Evolutionary conservation across 2,113 vertebrate genomes (phyloP).

Genomic region (Labeo rohita): DNA sequence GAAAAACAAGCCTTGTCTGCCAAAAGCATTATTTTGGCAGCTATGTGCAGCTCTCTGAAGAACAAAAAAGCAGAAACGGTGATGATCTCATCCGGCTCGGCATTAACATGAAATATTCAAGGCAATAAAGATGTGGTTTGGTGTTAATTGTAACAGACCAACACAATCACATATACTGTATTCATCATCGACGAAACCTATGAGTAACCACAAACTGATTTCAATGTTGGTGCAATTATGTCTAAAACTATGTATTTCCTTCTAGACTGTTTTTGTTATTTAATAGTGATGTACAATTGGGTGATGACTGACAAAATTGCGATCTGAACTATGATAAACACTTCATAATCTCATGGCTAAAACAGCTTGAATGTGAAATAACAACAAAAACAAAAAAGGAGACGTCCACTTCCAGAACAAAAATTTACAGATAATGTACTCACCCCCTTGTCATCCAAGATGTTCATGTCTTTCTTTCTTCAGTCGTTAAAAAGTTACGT

Average conservation of each 20-base stretch:
- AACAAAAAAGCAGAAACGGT: slow-evolving; percentile 18
- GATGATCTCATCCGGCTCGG: not conserved
- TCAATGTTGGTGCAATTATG: not conserved
- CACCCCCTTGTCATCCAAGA: too few relatives aligned
- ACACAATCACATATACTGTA: not conserved
- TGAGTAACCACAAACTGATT: not conserved
- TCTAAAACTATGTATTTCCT: not conserved
- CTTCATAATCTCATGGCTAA: not conserved
- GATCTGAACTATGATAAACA: not conserved
- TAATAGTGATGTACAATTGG: not conserved
- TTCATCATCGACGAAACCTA: not conserved
- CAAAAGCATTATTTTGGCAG: not conserved
- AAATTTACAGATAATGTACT: too few relatives aligned
- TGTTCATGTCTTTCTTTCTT: too few relatives aligned
- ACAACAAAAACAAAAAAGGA: not conserved
- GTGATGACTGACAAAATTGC: not conserved
- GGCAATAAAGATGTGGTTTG: not conserved
- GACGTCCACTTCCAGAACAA: too few relatives aligned
- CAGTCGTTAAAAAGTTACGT: too few relatives aligned
- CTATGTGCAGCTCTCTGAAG: not conserved
- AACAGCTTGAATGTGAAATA: not conserved
- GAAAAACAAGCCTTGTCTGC: slow-evolving; percentile 18
- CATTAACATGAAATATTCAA: not conserved
- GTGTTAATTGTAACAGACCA: not conserved
- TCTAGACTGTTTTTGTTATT: not conserved